Evolutionary conservation across 2,113 vertebrate genomes (phyloP).

Genomic region (Eretmodus cyanostictus): DNA sequence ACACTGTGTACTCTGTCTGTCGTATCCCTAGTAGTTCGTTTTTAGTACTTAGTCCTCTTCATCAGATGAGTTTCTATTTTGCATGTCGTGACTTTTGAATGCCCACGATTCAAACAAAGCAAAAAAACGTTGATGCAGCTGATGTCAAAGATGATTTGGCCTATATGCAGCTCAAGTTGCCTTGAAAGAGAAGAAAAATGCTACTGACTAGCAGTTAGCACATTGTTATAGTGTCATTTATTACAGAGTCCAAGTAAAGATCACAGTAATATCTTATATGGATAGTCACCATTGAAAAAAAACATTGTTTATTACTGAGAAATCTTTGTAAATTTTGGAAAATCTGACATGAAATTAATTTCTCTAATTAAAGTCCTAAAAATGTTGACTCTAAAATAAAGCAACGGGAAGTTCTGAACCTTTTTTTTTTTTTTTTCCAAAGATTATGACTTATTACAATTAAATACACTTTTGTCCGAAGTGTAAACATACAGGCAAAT

Average conservation of each 20-base stretch:
- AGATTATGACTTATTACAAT: neutral
- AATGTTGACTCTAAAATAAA: neutral
- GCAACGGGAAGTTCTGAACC: neutral
- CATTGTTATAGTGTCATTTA: neutral
- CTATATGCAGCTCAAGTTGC: neutral
- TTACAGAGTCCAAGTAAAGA: neutral
- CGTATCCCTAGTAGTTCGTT: neutral
- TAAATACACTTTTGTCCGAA: neutral
- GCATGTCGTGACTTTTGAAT: neutral
- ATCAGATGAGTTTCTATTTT: neutral
- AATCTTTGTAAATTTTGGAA: neutral
- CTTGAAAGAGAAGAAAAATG: neutral
- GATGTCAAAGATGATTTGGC: neutral
- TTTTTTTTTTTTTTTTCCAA: fast-evolving
- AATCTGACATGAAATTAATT: neutral
- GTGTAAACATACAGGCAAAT: neutral
- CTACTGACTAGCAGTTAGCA: neutral
- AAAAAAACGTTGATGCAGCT: neutral
- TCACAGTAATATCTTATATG: neutral
- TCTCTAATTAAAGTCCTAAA: neutral
- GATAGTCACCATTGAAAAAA: neutral
- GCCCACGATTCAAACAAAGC: neutral
- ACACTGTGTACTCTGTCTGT: neutral
- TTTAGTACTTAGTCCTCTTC: neutral
- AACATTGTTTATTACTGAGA: neutral